Evolutionary conservation across 2,797 vertebrate species (phyloP).

Genomic region (Sebastes itinus): DNA sequence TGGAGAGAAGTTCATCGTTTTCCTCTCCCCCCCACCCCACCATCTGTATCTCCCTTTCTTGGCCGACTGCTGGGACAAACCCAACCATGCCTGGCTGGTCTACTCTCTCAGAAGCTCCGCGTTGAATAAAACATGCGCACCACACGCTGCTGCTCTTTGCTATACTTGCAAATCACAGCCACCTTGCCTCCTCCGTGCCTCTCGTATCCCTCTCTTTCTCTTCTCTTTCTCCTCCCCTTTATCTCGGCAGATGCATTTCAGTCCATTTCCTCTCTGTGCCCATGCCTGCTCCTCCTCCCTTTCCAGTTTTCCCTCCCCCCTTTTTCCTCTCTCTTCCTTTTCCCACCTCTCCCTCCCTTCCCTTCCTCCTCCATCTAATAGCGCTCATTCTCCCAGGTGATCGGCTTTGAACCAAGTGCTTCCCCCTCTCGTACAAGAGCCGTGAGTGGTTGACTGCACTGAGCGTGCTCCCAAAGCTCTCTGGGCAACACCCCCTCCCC

Average conservation of each 20-base stretch:
- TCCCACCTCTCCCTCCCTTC: background rate
- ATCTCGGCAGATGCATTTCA: conserved; percentile 48
- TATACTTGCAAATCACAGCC: conserved; percentile 61
- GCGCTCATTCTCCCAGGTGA: conserved; percentile 72
- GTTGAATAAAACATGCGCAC: conserved; percentile 76
- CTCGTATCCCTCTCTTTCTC: conserved; percentile 10
- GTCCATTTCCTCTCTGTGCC: conserved; percentile 18
- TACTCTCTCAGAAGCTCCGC: conserved; percentile 30
- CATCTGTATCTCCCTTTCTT: conserved; percentile 6
- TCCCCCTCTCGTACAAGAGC: conserved; percentile 43
- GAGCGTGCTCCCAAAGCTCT: conserved; percentile 65
- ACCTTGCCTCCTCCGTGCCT: conserved; percentile 36
- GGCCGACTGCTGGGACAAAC: conserved; percentile 48
- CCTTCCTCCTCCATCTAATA: conserved; percentile 47
- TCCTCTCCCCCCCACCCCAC: background rate
- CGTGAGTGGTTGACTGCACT: conserved; percentile 70
- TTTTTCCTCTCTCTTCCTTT: background rate
- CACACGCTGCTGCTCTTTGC: conserved; percentile 53
- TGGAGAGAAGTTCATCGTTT: background rate
- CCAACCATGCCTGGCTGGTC: conserved; percentile 48
- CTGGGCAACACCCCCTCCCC: conserved; percentile 57
- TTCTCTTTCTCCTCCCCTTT: conserved; percentile 25
- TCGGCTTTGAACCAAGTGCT: conserved; percentile 49
- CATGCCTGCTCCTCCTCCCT: conserved; percentile 34
- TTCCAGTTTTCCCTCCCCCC: conserved; percentile 1